phyloP scores from a whole-genome alignment of 2,888 invertebrate genomes.

The Siphlonurus alternatus region DNA sequence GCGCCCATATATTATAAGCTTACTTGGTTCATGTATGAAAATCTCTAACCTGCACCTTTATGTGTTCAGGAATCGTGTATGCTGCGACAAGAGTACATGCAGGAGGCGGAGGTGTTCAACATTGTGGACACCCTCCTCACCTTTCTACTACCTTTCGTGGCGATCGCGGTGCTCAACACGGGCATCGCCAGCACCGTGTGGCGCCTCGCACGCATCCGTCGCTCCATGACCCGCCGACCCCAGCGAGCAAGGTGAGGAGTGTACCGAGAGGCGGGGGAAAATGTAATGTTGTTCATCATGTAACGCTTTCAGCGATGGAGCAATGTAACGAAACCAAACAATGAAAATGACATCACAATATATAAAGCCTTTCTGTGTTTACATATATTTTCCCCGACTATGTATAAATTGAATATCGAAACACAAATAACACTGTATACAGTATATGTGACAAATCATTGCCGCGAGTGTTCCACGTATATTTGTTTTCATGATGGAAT shows the following conservation, averaged over 20 bases:
- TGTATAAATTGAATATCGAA: no score
- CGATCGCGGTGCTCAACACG: conserved; percentile 52
- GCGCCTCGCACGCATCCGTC: conserved; percentile 29
- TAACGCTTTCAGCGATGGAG: no score
- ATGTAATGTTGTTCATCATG: no score
- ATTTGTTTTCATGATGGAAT: no score
- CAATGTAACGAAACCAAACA: neutral
- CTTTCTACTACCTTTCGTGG: conserved; percentile 51
- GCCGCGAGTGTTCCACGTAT: no score
- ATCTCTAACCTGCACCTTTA: neutral
- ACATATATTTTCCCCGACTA: no score
- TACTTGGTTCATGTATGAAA: no score
- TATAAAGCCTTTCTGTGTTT: no score
- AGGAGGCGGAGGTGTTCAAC: conserved; percentile 44
- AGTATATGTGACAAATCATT: no score
- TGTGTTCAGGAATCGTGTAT: neutral
- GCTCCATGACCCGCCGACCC: conserved; percentile 17
- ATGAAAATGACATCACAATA: no score
- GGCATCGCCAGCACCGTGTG: conserved; percentile 52
- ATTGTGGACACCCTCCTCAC: conserved; percentile 52
- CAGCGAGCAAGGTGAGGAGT: neutral
- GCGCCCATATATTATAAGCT: neutral
- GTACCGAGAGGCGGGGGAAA: neutral
- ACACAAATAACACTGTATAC: no score
- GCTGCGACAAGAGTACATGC: conserved; percentile 13